phyloP scores from a whole-genome alignment of 2,888 invertebrate genomes.

The Eupithecia dodoneata region DNA sequence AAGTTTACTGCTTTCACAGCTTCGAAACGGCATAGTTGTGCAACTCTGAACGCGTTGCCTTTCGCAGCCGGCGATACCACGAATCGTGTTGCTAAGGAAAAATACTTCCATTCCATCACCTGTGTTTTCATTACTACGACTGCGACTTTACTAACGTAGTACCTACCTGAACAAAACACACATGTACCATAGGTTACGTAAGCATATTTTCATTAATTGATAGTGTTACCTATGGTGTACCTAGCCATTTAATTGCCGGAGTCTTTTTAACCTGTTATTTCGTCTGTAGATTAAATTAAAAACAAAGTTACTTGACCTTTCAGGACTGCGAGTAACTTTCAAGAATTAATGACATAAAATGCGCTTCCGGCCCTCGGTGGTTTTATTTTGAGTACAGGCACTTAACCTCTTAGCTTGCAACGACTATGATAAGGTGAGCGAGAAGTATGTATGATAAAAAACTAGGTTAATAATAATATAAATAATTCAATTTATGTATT shows the following conservation, averaged over 20 bases:
- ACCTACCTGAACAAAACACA: background rate
- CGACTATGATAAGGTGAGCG: background rate
- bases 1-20: slow-evolving; percentile 18
- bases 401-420: background rate
- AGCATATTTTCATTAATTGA: background rate
- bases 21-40: slow-evolving; percentile 6
- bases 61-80: background rate
- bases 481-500: too few relatives aligned
- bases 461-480: background rate
- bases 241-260: too few relatives aligned
- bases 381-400: background rate
- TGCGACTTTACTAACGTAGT: background rate
- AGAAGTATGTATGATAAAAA: background rate
- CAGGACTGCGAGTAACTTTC: background rate
- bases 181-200: background rate
- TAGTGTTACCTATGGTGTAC: background rate
- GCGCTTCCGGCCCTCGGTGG: background rate
- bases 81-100: background rate
- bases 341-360: background rate
- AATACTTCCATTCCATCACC: background rate
- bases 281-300: background rate
- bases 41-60: background rate
- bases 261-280: background rate
- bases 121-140: background rate
- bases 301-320: background rate